Percentiles rank a stretch among this genome's conserved stretches.
phyloP scores from a whole-genome alignment of 1,140 invertebrate genomes.

The Lucilia cuprina region DNA sequence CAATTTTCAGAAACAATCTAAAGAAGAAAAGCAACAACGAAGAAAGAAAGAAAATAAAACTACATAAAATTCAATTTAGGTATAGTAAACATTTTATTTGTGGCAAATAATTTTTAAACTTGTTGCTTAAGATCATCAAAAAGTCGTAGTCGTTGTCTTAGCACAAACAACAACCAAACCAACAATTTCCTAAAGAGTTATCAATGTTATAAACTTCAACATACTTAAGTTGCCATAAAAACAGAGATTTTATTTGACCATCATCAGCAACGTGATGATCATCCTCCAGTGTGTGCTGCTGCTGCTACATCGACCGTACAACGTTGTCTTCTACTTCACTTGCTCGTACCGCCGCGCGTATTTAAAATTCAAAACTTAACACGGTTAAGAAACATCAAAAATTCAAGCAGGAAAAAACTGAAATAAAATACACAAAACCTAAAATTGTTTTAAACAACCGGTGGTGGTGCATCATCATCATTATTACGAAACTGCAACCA shows the following conservation, averaged over 20 bases:
- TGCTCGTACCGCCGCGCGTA: neutral
- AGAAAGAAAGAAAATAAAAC: neutral
- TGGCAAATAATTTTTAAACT: neutral
- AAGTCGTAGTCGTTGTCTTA: neutral
- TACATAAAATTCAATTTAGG: neutral
- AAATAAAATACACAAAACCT: neutral
- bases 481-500: neutral
- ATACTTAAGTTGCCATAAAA: slow-evolving; percentile 61
- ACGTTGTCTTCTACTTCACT: neutral
- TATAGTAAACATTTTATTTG: neutral
- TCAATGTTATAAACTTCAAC: slow-evolving; percentile 41
- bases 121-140: slow-evolving; percentile 8
- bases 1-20: neutral
- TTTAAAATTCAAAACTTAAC: neutral
- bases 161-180: neutral
- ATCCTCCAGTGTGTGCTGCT: neutral
- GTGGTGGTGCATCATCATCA: neutral
- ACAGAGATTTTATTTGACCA: slow-evolving; percentile 55
- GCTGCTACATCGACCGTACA: too few species aligned
- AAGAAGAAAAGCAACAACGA: neutral
- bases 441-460: neutral
- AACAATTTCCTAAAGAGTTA: slow-evolving; percentile 13
- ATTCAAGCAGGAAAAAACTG: neutral
- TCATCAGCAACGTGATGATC: neutral
- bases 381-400: neutral